Percentiles rank a stretch among this genome's conserved stretches.
phyloP scores from a whole-genome alignment of 35 echinoderm and acorn worm genomes.

The Hemicentrotus pulcherrimus region DNA sequence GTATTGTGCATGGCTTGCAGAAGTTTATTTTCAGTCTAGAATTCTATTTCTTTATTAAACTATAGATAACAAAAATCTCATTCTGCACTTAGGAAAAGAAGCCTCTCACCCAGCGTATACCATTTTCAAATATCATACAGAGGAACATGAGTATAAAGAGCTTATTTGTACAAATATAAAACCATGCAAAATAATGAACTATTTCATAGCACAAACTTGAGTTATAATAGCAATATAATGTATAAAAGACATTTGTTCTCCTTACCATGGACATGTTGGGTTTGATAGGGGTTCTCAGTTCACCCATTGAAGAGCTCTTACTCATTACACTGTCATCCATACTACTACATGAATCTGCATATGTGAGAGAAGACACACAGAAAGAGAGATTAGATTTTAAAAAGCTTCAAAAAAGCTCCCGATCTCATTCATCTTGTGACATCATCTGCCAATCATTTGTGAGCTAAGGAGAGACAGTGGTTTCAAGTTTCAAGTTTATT shows the following conservation, averaged over 20 bases:
- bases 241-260: not conserved
- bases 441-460: not conserved
- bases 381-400: not conserved
- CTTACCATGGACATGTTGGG: not conserved
- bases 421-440: no score
- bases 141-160: not conserved
- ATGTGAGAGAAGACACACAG: not conserved
- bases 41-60: no score
- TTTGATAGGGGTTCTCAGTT: constrained; percentile 16
- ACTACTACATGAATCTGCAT: not conserved
- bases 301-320: constrained; percentile 15
- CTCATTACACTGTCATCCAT: not conserved
- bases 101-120: not conserved
- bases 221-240: not conserved
- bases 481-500: no score
- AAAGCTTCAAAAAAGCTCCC: no score
- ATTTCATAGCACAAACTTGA: not conserved
- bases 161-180: no score
- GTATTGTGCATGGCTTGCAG: no score
- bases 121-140: not conserved
- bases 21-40: no score
- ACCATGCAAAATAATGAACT: not conserved
- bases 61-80: no score
- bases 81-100: not conserved
- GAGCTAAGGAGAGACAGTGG: not conserved